phyloP scores from a whole-genome alignment of 1,140 invertebrate species.

The Asobara japonica region DNA sequence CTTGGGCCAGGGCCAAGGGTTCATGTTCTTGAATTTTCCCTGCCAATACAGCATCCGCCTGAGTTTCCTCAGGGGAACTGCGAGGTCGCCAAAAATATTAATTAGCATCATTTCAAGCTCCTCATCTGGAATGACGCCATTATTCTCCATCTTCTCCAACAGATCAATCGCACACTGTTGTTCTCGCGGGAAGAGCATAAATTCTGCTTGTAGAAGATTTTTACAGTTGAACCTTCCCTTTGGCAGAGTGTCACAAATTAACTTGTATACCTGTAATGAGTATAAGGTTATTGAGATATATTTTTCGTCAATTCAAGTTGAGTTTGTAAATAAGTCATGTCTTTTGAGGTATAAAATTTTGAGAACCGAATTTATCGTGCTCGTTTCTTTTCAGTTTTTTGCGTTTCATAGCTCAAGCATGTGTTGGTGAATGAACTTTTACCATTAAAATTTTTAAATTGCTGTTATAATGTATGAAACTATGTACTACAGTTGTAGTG shows the following conservation, averaged over 20 bases:
- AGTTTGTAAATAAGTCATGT: no score
- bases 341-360: no score
- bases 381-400: no score
- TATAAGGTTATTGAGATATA: no score
- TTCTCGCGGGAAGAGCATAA: constrained; percentile 94
- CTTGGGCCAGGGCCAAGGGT: constrained; percentile 88
- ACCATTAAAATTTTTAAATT: no score
- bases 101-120: constrained; percentile 86
- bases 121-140: constrained; percentile 89
- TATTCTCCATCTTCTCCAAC: constrained; percentile 89
- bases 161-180: constrained; percentile 90
- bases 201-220: constrained; percentile 85
- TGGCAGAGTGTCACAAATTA: constrained; percentile 89
- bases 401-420: no score
- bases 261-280: no score
- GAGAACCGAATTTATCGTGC: no score
- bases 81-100: constrained; percentile 84
- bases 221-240: constrained; percentile 88
- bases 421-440: no score
- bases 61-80: constrained; percentile 83
- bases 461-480: no score
- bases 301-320: no score
- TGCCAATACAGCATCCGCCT: constrained; percentile 98
- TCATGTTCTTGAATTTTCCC: constrained; percentile 93
- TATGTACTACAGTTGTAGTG: no score